Base-by-base conservation (phyloP, 2,888 invertebrate genomes). In the Cotesia congregata region DNA sequence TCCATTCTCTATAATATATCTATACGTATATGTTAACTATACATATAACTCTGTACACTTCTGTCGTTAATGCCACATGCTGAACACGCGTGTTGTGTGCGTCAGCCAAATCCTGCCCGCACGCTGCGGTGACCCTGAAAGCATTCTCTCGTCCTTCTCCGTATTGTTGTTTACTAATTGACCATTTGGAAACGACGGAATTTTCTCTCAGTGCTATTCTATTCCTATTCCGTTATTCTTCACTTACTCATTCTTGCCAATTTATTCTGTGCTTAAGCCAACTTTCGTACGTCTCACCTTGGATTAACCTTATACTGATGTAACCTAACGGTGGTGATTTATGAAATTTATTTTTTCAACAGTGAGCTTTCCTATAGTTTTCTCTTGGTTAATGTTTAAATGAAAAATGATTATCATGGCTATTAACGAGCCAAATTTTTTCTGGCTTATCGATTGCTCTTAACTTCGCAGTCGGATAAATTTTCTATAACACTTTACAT, bases 91-190 rank as follows among this genome's bases (percentile, higher is more conserved):
- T 38, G 65, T 65, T 62, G 20, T 62, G 38, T 30, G 38, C 65
- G 12, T 65, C 65, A 65, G 5, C 65, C 38, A 65, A 65, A 65
- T 65, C 65, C 65, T 65, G 65, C 12, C 65, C 65, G 65, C 65
- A 65, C 65, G 65, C 65, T 65, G 65, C 65, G 65, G 65, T 65
- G 65, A 65, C 65, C 65, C 65, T 65, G 65, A 65, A 65, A 65
- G 65, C 65, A 65, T 65, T 65, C 65, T 38, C 65, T 65, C 38
- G 65, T 65, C 65, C 65, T 65, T 65, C 38, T 30, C 12, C 17
- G 38, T 65, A 65, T 65, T 65, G 65, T 65, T 30, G 38, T 65
- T 65, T 30, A 65, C 65, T 65, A 65, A 65, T 65, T 65, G 65
- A 65, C 30, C 65, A 65, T 65, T 65, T 50, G 50, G 50, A 50